Conservation (phyloP, 2,888 invertebrate genomes). For the Pecten maximus region DNA sequence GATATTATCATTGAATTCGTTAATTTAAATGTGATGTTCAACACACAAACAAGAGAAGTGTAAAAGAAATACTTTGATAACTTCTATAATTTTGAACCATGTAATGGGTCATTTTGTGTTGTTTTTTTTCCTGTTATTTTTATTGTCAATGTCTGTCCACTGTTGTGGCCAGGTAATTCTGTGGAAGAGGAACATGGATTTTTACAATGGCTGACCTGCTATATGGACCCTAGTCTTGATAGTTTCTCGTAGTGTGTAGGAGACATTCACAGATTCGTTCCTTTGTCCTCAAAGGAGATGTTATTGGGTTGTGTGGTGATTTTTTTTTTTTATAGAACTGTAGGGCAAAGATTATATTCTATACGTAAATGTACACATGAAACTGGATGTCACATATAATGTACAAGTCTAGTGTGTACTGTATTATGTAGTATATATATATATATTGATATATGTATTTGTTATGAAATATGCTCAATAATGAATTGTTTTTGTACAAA, state of each 20-base stretch:
- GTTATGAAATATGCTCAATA: constrained; percentile 33
- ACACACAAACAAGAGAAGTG: constrained; percentile 19
- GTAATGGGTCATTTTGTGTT: constrained; percentile 19
- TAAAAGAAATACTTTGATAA: neutral
- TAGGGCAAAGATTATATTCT: constrained; percentile 15
- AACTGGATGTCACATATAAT: neutral
- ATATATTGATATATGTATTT: neutral
- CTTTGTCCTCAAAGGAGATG: constrained; percentile 24
- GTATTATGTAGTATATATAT: neutral
- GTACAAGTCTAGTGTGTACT: neutral
- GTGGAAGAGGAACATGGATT: neutral
- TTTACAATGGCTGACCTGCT: neutral
- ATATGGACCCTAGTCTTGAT: constrained; percentile 1
- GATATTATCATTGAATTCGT: neutral
- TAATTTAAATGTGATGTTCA: neutral
- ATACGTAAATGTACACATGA: neutral
- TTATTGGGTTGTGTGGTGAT: constrained; percentile 26
- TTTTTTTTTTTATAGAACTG: neutral
- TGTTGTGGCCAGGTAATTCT: neutral
- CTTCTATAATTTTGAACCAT: constrained; percentile 7
- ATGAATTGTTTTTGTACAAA: constrained; percentile 12
- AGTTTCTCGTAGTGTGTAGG: neutral
- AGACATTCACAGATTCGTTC: neutral
- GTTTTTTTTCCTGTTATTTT: constrained; percentile 5
- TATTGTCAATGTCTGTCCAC: neutral